Base-by-base conservation (phyloP, 2,113 vertebrate species). In the Etheostoma cragini region DNA sequence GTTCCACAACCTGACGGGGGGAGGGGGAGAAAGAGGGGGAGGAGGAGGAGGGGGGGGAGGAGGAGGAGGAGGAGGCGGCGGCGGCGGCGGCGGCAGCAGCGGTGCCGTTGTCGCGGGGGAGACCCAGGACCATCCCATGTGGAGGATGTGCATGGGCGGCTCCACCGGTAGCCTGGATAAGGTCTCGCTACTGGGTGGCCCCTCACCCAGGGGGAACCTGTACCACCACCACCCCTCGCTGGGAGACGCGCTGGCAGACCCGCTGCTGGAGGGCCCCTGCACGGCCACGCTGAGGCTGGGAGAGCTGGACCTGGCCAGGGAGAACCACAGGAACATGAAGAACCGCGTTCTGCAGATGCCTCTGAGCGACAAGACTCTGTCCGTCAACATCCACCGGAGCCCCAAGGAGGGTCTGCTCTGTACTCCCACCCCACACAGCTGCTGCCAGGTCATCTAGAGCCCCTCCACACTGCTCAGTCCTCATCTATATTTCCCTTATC, bases 281-380 rank as follows among this genome's bases (percentile, higher is more conserved):
- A 95, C 96, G 0, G 96, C 84, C 74, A 96, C 91, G 88, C 93
- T 88, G 95, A 97, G 93, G 94, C 95, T 87, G 80, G 88, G 95
- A 0, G 96, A 96, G 77, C 93, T 97, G 66, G 96, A 96, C 89
- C 87, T 95, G 83, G 92, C 97, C 88, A 94, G 97, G 92, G 94
- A 95, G 84, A 96, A 92, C 88, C 93, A 92, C 83, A 85, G 90
- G 70, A 94, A 97, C 96, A 97, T 98, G 94, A 98, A 96, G 94
- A 98, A 97, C 84, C 97, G 92, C 17, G 95, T 97, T 88, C 94
- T 98, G 78, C 98, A 98, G 96, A 97, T 98, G 96, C 98, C 98
- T 94, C 97, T 99, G 84, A 98, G 96, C 21, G 98, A 99, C 94
- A 99, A 99, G 94, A 98, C 97, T 61, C 96, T 99, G 92, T 98